Evolutionary conservation across 2,888 invertebrate species (phyloP).

Genomic region (Tachystola acroxantha): DNA sequence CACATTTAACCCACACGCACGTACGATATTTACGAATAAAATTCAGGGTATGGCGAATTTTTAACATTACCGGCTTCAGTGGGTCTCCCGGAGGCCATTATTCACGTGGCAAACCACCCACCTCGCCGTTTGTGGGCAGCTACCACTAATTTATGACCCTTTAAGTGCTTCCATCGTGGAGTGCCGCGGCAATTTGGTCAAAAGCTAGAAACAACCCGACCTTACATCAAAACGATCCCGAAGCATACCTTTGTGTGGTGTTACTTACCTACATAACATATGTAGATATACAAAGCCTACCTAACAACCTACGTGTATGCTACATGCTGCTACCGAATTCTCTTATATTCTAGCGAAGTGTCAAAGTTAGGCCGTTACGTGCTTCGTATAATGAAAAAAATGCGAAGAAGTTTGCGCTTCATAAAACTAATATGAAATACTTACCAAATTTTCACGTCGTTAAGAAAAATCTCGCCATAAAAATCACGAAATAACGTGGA

Average conservation of each 20-base stretch:
- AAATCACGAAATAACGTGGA: slow-evolving; percentile 18
- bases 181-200: slow-evolving; percentile 49
- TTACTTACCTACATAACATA: neutral
- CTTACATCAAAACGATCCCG: slow-evolving; percentile 16
- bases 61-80: slow-evolving; percentile 40
- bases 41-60: slow-evolving; percentile 20
- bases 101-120: slow-evolving; percentile 62
- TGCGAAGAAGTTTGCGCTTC: neutral
- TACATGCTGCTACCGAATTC: neutral
- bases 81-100: slow-evolving; percentile 58
- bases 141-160: slow-evolving; percentile 69
- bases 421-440: neutral
- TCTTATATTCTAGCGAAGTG: neutral
- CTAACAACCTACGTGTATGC: neutral
- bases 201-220: slow-evolving; percentile 42
- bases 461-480: slow-evolving; percentile 5
- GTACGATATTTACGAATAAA: slow-evolving; percentile 18
- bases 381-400: neutral
- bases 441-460: neutral
- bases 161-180: slow-evolving; percentile 60
- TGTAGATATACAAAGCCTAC: neutral
- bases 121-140: slow-evolving; percentile 68
- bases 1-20: slow-evolving; percentile 3
- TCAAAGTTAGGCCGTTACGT: neutral
- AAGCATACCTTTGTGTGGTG: neutral